Percentiles rank a stretch among this genome's conserved stretches.
phyloP scores from a whole-genome alignment of 2,113 vertebrate genomes.

The Aegithalos caudatus region DNA sequence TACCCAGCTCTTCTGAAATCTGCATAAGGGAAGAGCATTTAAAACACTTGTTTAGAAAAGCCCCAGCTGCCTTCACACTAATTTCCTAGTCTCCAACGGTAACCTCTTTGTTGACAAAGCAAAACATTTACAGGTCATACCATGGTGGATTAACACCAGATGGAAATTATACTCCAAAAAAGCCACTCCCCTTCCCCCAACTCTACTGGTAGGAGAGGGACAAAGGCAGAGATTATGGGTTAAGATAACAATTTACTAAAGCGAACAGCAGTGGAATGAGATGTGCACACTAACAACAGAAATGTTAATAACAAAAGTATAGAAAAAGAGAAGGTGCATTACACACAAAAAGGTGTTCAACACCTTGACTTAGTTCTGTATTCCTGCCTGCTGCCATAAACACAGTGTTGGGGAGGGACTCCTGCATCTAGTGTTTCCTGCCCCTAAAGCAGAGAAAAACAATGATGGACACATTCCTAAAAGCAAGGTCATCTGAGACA shows the following conservation, averaged over 20 bases:
- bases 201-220: background rate
- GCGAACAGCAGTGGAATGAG: background rate
- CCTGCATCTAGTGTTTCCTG: accelerated
- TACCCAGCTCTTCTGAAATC: background rate
- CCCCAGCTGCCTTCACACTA: background rate
- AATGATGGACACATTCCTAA: background rate
- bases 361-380: accelerated
- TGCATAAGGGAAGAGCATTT: background rate
- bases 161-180: background rate
- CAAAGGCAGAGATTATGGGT: background rate
- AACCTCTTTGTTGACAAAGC: background rate
- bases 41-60: background rate
- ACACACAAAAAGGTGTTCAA: background rate
- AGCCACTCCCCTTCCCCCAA: background rate
- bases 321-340: background rate
- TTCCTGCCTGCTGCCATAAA: accelerated
- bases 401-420: background rate
- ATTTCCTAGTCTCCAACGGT: background rate
- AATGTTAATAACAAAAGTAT: background rate
- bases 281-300: background rate
- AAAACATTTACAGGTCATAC: background rate
- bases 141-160: background rate
- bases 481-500: background rate
- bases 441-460: background rate
- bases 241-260: background rate